Evolutionary conservation across 2,113 vertebrate species (phyloP).

Genomic region (Mobula hypostoma): DNA sequence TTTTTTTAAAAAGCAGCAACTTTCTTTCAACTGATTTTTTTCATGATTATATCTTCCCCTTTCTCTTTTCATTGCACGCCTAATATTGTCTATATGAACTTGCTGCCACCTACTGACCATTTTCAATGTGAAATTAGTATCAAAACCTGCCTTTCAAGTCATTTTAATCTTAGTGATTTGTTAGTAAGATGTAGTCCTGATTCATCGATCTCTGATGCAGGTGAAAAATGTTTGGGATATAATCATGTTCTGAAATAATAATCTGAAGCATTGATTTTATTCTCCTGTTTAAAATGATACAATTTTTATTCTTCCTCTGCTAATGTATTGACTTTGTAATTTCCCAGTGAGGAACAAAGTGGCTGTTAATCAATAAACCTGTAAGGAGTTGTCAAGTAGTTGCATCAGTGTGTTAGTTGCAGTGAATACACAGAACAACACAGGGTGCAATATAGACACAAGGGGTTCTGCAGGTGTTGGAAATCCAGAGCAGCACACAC

Average conservation of each 20-base stretch:
- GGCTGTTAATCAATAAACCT: not conserved
- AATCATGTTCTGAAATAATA: not conserved
- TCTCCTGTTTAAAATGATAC: not conserved
- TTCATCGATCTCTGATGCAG: not conserved
- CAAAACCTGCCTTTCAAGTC: not conserved
- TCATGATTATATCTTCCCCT: not conserved
- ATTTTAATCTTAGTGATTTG: not conserved
- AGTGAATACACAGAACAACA: not conserved
- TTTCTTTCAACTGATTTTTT: not conserved
- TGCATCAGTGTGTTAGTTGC: not conserved
- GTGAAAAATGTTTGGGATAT: not conserved
- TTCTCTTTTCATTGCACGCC: not conserved
- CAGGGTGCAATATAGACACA: not conserved
- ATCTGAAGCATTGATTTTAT: not conserved
- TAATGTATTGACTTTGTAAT: not conserved
- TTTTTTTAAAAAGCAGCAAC: not conserved
- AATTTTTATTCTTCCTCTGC: not conserved
- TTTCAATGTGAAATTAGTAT: not conserved
- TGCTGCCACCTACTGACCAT: constrained; percentile 19
- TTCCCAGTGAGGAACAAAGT: not conserved
- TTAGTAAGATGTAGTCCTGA: not conserved
- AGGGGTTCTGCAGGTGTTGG: no score
- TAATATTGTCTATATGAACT: not conserved
- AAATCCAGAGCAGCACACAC: no score
- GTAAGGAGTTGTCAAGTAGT: not conserved